Evolutionary conservation across 2,888 invertebrate genomes (phyloP).

Genomic region (Cephonodes hylas): DNA sequence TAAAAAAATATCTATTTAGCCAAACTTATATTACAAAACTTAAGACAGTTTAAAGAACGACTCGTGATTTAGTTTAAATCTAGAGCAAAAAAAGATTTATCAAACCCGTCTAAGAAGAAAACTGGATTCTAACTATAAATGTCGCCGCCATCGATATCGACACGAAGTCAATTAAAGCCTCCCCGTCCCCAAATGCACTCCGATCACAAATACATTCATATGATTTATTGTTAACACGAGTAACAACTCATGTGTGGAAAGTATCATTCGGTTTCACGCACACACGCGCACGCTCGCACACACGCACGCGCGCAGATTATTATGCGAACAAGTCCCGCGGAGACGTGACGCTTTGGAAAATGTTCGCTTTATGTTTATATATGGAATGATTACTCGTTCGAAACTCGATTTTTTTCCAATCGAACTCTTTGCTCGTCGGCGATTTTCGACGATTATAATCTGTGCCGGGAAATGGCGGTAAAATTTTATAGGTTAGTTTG

Average conservation of each 20-base stretch:
- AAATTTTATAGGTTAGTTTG: background rate
- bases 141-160: constrained; percentile 24
- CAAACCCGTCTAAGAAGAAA: background rate
- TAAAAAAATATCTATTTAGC: no score
- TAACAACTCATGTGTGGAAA: constrained; percentile 69
- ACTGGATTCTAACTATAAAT: background rate
- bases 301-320: constrained; percentile 30
- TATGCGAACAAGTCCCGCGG: constrained; percentile 41
- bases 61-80: background rate
- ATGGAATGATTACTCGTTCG: constrained; percentile 13
- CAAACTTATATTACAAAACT: background rate
- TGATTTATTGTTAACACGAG: constrained; percentile 77
- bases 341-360: constrained; percentile 48
- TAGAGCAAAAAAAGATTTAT: background rate
- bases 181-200: constrained; percentile 38
- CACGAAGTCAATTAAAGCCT: constrained; percentile 15
- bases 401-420: constrained; percentile 17
- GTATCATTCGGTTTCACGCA: constrained; percentile 54
- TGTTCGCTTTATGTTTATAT: constrained; percentile 11
- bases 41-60: background rate
- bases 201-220: constrained; percentile 78
- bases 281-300: constrained; percentile 41
- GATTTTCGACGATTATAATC: constrained; percentile 5
- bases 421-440: constrained; percentile 2
- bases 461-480: constrained; percentile 6